Percentiles rank a stretch among this genome's conserved stretches.
phyloP scores from a whole-genome alignment of 2,888 invertebrate species.

The Peribatodes rhomboidaria region DNA sequence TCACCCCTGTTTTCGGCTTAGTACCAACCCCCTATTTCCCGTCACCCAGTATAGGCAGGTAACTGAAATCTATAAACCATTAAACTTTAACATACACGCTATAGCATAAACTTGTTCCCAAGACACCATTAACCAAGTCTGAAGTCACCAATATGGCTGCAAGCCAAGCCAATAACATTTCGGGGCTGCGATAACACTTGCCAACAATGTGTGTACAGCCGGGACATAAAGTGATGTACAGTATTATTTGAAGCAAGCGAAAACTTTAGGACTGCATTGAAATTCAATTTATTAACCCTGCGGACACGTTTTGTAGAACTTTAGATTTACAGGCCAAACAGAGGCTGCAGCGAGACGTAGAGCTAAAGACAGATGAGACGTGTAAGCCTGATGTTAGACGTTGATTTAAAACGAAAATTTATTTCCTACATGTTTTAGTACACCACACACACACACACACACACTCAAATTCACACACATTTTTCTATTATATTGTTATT shows the following conservation, averaged over 20 bases:
- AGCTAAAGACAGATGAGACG: too few relatives aligned
- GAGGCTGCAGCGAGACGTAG: too few relatives aligned
- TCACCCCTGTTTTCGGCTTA: neutral
- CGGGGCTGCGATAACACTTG: slow-evolving; percentile 59
- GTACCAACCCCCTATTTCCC: neutral
- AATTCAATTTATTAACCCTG: neutral
- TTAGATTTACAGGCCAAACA: too few relatives aligned
- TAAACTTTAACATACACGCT: slow-evolving; percentile 31
- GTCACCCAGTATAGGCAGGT: slow-evolving; percentile 7
- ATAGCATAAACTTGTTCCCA: slow-evolving; percentile 47
- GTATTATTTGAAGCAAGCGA: slow-evolving; percentile 6
- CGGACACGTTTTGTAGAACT: too few relatives aligned
- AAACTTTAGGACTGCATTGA: neutral
- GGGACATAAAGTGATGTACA: slow-evolving; percentile 38
- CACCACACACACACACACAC: too few relatives aligned
- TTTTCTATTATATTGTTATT: too few relatives aligned
- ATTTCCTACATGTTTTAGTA: too few relatives aligned
- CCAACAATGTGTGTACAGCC: slow-evolving; percentile 51
- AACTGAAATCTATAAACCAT: slow-evolving; percentile 21
- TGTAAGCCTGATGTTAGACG: too few relatives aligned
- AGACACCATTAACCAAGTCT: slow-evolving; percentile 54
- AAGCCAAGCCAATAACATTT: slow-evolving; percentile 65
- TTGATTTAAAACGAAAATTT: too few relatives aligned
- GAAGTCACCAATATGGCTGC: slow-evolving; percentile 57
- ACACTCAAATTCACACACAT: too few relatives aligned